Conservation (phyloP, 2,113 vertebrate genomes). For the Balaenoptera acutorostrata region DNA sequence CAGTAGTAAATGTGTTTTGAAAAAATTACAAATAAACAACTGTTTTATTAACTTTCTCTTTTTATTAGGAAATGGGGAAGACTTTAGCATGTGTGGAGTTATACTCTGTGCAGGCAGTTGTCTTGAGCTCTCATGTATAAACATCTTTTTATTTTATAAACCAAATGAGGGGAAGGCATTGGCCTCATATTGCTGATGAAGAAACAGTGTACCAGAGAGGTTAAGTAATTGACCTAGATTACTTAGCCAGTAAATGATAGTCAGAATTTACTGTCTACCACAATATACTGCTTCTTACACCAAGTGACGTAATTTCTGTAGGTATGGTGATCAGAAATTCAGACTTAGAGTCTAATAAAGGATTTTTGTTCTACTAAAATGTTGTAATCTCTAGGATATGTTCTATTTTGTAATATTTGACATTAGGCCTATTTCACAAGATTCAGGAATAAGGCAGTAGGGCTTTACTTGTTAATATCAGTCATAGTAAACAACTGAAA, state of each 20-base stretch:
- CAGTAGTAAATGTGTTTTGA: not conserved
- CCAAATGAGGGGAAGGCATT: not conserved
- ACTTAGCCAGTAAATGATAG: not conserved
- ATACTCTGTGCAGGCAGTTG: not conserved
- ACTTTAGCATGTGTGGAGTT: not conserved
- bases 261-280: not conserved
- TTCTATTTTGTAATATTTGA: slow-evolving; percentile 12
- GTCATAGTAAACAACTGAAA: not conserved
- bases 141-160: not conserved
- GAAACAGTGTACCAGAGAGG: not conserved
- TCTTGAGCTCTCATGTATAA: not conserved
- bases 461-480: not conserved
- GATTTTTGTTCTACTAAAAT: slow-evolving; percentile 42
- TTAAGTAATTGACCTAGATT: not conserved
- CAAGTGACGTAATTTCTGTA: not conserved
- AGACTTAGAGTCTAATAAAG: not conserved
- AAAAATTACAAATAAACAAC: not conserved
- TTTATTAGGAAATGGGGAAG: not conserved
- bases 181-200: not conserved
- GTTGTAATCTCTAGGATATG: not conserved
- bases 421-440: not conserved
- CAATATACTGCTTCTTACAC: not conserved
- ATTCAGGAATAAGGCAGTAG: not conserved
- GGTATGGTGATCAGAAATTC: not conserved
- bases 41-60: not conserved